Evolutionary conservation across 2,797 vertebrate genomes (phyloP).

Genomic region (Kryptolebias ocellatus): DNA sequence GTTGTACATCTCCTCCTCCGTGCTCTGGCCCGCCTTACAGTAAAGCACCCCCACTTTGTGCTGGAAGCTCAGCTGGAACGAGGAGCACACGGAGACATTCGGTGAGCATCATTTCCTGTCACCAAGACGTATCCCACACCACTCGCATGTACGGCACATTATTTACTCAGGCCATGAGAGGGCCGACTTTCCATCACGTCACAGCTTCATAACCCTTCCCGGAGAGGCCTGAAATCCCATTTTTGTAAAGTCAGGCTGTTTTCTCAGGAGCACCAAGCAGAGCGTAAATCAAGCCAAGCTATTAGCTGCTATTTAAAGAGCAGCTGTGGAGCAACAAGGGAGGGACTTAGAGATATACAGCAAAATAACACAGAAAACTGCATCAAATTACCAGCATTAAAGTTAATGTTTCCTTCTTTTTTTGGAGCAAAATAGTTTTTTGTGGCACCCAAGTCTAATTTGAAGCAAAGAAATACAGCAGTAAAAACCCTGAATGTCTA

Average conservation of each 20-base stretch:
- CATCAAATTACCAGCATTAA: constrained; percentile 30
- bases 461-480: not conserved
- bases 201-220: constrained; percentile 52
- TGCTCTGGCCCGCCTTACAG: constrained; percentile 96
- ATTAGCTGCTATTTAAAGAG: constrained; percentile 66
- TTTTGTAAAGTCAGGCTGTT: constrained; percentile 52
- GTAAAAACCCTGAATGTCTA: too few relatives aligned
- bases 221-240: constrained; percentile 53
- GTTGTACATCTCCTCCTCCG: constrained; percentile 99
- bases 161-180: constrained; percentile 46
- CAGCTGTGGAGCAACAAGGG: constrained; percentile 50
- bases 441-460: not conserved
- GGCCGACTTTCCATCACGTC: constrained; percentile 66
- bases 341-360: constrained; percentile 50
- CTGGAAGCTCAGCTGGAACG: constrained; percentile 94
- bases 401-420: constrained; percentile 40
- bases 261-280: constrained; percentile 48
- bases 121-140: constrained; percentile 33
- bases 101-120: constrained; percentile 52
- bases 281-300: constrained; percentile 66
- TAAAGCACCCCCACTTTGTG: constrained; percentile 98
- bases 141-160: constrained; percentile 42
- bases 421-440: constrained; percentile 15
- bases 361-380: constrained; percentile 17
- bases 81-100: constrained; percentile 52